A percentile compares a stretch with the other conserved stretches of the same genome.
Conservation (phyloP, 2,888 invertebrate species). For the Dorcus parallelipipedus region DNA sequence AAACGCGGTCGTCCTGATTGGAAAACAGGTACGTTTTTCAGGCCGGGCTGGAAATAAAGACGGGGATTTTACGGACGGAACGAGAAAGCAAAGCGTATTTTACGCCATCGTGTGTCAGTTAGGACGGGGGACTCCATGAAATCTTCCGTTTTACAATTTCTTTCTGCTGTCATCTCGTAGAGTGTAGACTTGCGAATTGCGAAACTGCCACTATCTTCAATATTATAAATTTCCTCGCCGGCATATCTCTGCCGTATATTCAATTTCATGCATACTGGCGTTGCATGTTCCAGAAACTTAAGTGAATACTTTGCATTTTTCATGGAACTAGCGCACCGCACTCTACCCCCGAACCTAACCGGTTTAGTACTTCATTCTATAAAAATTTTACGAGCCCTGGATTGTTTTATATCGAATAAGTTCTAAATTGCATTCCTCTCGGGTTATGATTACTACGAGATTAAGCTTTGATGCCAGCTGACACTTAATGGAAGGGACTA, state of each 20-base stretch:
- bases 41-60: no score
- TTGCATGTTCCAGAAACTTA: background rate
- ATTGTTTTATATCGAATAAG: no score
- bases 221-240: constrained; percentile 7
- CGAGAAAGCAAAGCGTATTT: background rate
- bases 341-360: background rate
- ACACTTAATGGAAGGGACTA: no score
- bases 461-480: no score
- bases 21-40: no score
- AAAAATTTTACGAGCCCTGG: background rate
- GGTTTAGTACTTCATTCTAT: background rate
- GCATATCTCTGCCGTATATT: constrained; percentile 3
- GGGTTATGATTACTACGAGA: no score
- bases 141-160: constrained; percentile 12
- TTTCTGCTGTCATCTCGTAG: constrained; percentile 3
- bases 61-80: no score
- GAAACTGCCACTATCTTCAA: constrained; percentile 9
- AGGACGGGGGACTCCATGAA: constrained; percentile 8
- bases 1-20: no score
- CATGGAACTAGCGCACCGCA: background rate
- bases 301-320: constrained; percentile 1
- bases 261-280: constrained; percentile 7
- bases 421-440: no score
- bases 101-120: background rate
- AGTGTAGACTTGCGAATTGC: constrained; percentile 11